Evolutionary conservation across 2,797 vertebrate genomes (phyloP), one percentile per base, ranked within the genome.

Genomic region (Premnoplex brunnescens): DNA sequence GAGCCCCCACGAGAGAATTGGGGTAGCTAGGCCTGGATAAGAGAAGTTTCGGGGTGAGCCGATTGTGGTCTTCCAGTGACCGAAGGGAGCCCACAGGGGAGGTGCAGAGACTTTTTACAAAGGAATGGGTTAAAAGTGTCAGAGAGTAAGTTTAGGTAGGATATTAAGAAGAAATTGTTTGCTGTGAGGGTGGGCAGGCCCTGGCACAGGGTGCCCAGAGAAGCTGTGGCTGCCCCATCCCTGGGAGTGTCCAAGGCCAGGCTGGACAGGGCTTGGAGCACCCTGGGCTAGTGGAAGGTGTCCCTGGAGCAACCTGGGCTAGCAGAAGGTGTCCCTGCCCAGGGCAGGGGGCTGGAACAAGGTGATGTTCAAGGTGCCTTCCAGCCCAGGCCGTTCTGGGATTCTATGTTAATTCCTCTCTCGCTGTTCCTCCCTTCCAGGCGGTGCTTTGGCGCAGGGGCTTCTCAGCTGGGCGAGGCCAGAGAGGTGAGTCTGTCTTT

Each of bases 401-500:
- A 4, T 46, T 52, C 44, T 30, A 3, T 14, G 4, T 4, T 71
- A 48, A 16, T 23, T 3, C 24, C 4, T 91, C 7, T 0, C 9
- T 71, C 7, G 24, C 2, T 39, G 7, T 12, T 28, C 26, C 36
- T 58, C 23, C 51, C 4, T 94, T 88, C 10, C 91, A 98, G 98
- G 97, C 41, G 9, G 85, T 1, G 39, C 68, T 20, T 96, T 96
- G 85, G 27, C 55, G 2, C 56, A 85, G 21, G 77, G 73, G 8
- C 28, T 97, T 7, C 64, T 97, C 23, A 32, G 89, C 22, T 96
- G 92, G 93, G 37, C 27, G 21, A 74, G 63, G 60, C 91, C 84
- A 8, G 82, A 91, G 28, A 88, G 98, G 98, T 98, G 96, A 98
- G 98, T 96, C 1, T 39, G 34, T 37, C 18, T 23, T 20, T 59